Evolutionary conservation across 1,140 invertebrate genomes (phyloP), one percentile per base, ranked within the genome.

Genomic region (Limonius californicus): DNA sequence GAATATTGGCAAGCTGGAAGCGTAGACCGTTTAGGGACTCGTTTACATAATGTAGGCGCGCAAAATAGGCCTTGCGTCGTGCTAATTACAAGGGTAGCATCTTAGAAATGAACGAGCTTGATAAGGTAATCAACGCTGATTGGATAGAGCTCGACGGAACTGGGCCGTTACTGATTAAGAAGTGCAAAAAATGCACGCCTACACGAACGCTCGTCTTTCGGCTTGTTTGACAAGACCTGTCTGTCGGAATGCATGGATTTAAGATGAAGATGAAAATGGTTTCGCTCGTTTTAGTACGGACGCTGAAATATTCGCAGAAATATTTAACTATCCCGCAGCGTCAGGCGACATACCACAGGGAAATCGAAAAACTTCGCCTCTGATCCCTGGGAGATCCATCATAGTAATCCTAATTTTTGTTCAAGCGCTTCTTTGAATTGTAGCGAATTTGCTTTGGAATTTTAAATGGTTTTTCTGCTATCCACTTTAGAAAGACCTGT

Each of bases 21-120:
- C 35, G 35, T 39, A 39, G 35, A 39, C 35, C 35, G 35, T 39
- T 39, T 39, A 39, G 35, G 35, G 35, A 39, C 35, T 39, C 35
- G 35, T 39, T 39, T 39, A n/a, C 35, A 39, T 39, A 39, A 39
- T 39, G 35, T 39, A 39, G 35, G n/a, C 35, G 35, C 35, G 35
- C n/a, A 39, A 39, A 39, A 39, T 39, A 39, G 35, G 35, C 35
- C 35, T 39, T 39, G 35, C n/a, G 35, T 14, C 35, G 35, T 39
- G 35, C 35, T 39, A 39, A 39, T 39, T 39, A 39, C 35, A 39
- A 39, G 35, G 35, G 35, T 39, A 39, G 3, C 35, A 39, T 39
- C 35, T 39, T 39, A 39, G 35, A 39, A 39, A 39, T 39, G 35
- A 39, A 39, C n/a, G 35, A 39, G 35, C 27, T 32, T 32, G 27